These are phyloP conservation scores for Fabriciana adippe DNA, from an alignment of 2,888 invertebrate genomes.

Conservation along the genomic window DNA sequence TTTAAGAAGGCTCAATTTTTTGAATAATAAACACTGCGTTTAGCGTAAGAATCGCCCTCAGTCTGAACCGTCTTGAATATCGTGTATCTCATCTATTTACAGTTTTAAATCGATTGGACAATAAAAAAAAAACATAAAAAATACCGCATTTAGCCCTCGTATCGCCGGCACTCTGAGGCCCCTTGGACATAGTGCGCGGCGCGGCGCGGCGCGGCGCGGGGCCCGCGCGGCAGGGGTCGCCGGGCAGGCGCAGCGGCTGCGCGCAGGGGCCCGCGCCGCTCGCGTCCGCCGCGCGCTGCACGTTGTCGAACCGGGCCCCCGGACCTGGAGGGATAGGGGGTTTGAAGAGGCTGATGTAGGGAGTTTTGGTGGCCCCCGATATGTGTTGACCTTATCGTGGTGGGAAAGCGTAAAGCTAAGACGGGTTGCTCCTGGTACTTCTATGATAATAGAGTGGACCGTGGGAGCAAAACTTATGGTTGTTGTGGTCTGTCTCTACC, in stretches of 20 bases:
- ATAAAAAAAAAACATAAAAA: conserved; percentile 25
- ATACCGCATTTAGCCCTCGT: conserved; percentile 69
- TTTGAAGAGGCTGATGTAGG: not conserved
- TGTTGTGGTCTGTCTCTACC: too few relatives aligned
- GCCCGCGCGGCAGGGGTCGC: conserved; percentile 81
- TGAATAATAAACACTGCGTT: too few relatives aligned
- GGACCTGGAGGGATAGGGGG: conserved; percentile 52
- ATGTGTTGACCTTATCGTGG: too few relatives aligned
- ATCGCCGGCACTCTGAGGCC: conserved; percentile 52
- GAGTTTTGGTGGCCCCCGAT: too few relatives aligned
- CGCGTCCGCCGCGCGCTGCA: conserved; percentile 80
- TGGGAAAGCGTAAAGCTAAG: too few relatives aligned
- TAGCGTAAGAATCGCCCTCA: too few relatives aligned
- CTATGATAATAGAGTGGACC: too few relatives aligned
- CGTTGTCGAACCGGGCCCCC: conserved; percentile 81
- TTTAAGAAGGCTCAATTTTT: too few relatives aligned
- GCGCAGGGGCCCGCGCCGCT: conserved; percentile 80
- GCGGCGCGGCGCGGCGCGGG: conserved; percentile 63
- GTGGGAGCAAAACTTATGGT: too few relatives aligned
- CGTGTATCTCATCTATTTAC: too few relatives aligned
- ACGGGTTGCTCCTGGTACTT: too few relatives aligned
- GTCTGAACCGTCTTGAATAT: too few relatives aligned
- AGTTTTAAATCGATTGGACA: not conserved
- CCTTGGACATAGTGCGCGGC: conserved; percentile 66
- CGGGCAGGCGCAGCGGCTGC: conserved; percentile 81